Evolutionary conservation across 2,888 invertebrate genomes (phyloP).

Genomic region (Synanthedon tipuliformis): DNA sequence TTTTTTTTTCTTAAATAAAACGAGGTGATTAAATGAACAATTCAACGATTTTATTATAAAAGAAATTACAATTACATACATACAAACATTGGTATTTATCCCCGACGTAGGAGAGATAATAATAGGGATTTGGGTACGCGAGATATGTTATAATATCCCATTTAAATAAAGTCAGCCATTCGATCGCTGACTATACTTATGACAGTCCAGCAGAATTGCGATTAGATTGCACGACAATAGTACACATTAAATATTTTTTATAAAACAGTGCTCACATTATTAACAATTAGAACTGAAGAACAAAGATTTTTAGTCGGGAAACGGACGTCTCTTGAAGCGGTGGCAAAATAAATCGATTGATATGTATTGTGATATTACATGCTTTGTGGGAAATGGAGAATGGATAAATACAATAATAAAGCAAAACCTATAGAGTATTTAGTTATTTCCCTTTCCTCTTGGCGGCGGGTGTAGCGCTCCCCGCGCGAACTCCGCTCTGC

Average conservation of each 20-base stretch:
- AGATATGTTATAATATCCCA: not conserved
- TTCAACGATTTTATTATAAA: slow-evolving; percentile 51
- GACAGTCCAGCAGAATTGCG: too few species aligned
- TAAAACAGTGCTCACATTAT: too few species aligned
- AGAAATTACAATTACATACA: slow-evolving; percentile 44
- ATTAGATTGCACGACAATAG: too few species aligned
- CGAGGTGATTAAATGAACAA: slow-evolving; percentile 9
- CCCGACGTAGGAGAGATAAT: slow-evolving; percentile 16
- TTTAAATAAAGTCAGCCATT: too few species aligned
- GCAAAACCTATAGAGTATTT: slow-evolving; percentile 41
- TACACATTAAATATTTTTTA: too few species aligned
- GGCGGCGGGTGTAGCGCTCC: slow-evolving; percentile 58
- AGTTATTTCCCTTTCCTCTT: slow-evolving; percentile 68
- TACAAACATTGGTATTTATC: slow-evolving; percentile 34
- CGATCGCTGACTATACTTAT: too few species aligned
- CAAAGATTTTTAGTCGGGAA: too few species aligned
- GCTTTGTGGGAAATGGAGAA: slow-evolving; percentile 59
- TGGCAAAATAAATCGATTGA: slow-evolving; percentile 24
- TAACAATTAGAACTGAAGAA: too few species aligned
- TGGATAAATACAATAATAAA: slow-evolving; percentile 60
- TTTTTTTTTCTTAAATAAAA: not conserved
- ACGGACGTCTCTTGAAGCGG: not conserved
- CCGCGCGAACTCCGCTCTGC: slow-evolving; percentile 47
- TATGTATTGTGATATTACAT: slow-evolving; percentile 68
- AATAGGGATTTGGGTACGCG: not conserved